These are phyloP conservation scores for Electrophaes corylata DNA, from an alignment of 2,888 invertebrate species.

Conservation along the genomic window DNA sequence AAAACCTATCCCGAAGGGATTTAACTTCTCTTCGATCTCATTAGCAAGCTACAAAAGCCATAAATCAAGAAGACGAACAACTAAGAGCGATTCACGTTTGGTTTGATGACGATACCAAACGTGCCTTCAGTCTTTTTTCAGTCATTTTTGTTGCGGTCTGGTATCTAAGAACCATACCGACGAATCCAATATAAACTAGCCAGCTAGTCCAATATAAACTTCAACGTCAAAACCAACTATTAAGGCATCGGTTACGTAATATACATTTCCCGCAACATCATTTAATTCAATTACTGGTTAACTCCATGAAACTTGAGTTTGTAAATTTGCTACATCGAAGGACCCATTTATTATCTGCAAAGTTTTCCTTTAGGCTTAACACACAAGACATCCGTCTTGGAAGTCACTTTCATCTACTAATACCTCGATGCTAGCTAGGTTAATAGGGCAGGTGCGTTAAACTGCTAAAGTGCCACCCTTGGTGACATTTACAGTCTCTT, in stretches of 20 bases:
- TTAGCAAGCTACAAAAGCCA: too few species aligned
- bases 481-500: slow-evolving; percentile 30
- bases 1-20: too few species aligned
- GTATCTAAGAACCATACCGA: too few species aligned
- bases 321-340: slow-evolving; percentile 12
- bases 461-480: slow-evolving; percentile 31
- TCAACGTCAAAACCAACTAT: slow-evolving; percentile 3
- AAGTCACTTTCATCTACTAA: slow-evolving; percentile 18
- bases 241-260: slow-evolving; percentile 10
- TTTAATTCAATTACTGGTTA: not conserved
- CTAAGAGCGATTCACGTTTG: too few species aligned
- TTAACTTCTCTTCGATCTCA: too few species aligned
- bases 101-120: too few species aligned
- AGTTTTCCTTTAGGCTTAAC: slow-evolving; percentile 10
- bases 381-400: slow-evolving; percentile 52
- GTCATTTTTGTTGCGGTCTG: too few species aligned
- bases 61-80: too few species aligned
- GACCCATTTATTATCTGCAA: slow-evolving; percentile 15
- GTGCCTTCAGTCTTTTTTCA: too few species aligned
- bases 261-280: not conserved
- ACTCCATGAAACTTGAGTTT: slow-evolving; percentile 12
- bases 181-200: too few species aligned
- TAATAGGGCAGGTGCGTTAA: slow-evolving; percentile 55
- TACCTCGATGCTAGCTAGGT: slow-evolving; percentile 45
- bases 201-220: too few species aligned